Base-by-base conservation (phyloP, 2,888 invertebrate species). In the Mayetiola destructor region DNA sequence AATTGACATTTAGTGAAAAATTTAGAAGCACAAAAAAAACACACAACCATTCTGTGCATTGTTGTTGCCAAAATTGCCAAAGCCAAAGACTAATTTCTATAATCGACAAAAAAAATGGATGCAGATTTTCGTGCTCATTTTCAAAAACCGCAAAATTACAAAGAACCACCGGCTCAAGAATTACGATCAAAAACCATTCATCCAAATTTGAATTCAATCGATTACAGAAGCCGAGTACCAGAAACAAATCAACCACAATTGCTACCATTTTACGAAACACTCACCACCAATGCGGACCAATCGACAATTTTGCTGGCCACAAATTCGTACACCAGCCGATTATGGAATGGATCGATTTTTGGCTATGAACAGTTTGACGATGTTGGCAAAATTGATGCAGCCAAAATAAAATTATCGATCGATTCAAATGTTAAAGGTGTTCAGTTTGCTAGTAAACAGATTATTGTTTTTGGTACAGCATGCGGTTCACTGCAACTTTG, bases 171-270 rank as follows among this genome's bases (percentile, higher is more conserved):
- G 1, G 27, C 23, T 16, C 14, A 3, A 2, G 48, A 23, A n/a
- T n/a, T 48, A n/a, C n/a, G 27, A n/a, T 23, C 27, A 2, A 48
- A 16, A 5, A n/a, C 27, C 12, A 23, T 27, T 6, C 27, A 27
- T 48, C 48, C 48, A 8, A 48, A 48, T 48, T n/a, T 48, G 10
- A 48, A 48, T 27, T 48, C 48, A 5, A 9, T 48, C 29, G 48
- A 48, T 27, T 48, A 20, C 27, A 14, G 48, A 5, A 27, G 16
- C 48, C 48, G 48, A n/a, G 14, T 27, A 48, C 23, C 14, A 8
- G 48, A 48, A 6, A n/a, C n/a, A n/a, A 9, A 48, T 9, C 23
- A 14, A 2, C n/a, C 16, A 5, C 4, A 3, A 27, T 27, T 48
- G 27, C 16, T 27, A 16, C 27, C 48, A 48, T 48, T 27, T 16